Evolutionary conservation across 1,140 invertebrate species (phyloP).

Genomic region (Macrobrachium nipponense): DNA sequence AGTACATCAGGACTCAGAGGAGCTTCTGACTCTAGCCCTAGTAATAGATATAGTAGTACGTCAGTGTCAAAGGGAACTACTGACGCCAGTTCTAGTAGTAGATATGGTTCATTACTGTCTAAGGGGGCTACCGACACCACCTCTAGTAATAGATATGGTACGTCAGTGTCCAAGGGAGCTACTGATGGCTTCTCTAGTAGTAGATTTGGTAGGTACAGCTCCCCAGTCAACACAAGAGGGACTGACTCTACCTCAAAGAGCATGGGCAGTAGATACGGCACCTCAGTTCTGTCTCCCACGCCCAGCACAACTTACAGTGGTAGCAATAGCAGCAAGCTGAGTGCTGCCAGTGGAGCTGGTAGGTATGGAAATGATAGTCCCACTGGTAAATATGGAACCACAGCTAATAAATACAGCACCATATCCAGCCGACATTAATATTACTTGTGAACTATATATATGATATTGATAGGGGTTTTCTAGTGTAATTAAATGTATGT

Average conservation of each 20-base stretch:
- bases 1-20: too few relatives aligned
- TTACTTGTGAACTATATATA: too few relatives aligned
- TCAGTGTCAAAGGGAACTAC: too few relatives aligned
- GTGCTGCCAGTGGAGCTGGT: neutral
- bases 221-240: neutral
- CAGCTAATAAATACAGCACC: too few relatives aligned
- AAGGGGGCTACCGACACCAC: neutral
- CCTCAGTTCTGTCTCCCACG: neutral
- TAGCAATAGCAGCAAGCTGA: neutral
- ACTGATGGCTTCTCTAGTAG: neutral
- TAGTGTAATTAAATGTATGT: too few relatives aligned
- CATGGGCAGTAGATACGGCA: conserved; percentile 1
- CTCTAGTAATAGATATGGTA: neutral
- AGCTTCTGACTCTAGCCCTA: too few relatives aligned
- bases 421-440: too few relatives aligned
- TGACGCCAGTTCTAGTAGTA: too few relatives aligned
- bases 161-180: neutral
- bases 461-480: too few relatives aligned
- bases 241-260: neutral
- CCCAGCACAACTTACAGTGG: neutral
- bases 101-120: neutral
- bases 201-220: neutral
- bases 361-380: neutral
- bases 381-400: too few relatives aligned
- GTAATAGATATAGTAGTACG: too few relatives aligned